A percentile compares a stretch with the other conserved stretches of the same genome.
These are phyloP conservation scores for Protonibea diacanthus DNA, from an alignment of 2,797 vertebrate genomes.

Conservation along the genomic window DNA sequence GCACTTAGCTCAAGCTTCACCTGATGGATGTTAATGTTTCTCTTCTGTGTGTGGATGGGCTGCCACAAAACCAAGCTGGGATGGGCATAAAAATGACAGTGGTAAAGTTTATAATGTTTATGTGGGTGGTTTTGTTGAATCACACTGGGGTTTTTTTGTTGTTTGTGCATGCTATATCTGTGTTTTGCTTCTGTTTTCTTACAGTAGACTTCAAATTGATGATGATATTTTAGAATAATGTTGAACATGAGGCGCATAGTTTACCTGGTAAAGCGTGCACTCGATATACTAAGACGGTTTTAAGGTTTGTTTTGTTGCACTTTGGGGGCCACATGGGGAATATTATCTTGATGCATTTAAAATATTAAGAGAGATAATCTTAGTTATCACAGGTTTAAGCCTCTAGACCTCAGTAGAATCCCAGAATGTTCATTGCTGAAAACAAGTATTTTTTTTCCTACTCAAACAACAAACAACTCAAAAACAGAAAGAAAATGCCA, in stretches of 20 bases:
- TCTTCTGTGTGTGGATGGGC: not conserved
- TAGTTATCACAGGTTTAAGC: not conserved
- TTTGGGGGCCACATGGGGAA: not conserved
- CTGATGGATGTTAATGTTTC: conserved; percentile 1
- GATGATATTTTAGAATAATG: too few species aligned
- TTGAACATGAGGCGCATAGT: too few species aligned
- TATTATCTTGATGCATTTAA: conserved; percentile 9
- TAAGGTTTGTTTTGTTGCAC: not conserved
- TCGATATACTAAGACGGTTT: too few species aligned
- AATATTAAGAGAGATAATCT: not conserved
- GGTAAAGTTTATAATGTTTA: not conserved
- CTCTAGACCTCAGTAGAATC: too few species aligned
- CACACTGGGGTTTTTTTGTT: not conserved
- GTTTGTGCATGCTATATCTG: not conserved
- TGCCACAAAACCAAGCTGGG: not conserved
- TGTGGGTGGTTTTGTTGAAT: not conserved
- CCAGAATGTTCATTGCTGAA: too few species aligned
- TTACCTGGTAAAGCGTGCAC: too few species aligned
- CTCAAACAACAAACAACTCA: too few species aligned
- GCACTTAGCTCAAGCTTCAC: not conserved
- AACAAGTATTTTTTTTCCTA: too few species aligned
- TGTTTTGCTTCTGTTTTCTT: not conserved
- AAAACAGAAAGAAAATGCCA: too few species aligned
- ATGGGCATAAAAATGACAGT: not conserved
- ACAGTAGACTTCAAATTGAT: not conserved